Percentiles rank a stretch among this genome's conserved stretches.
Evolutionary conservation across 2,797 vertebrate species (phyloP).

Genomic region (Chaunax sp.): DNA sequence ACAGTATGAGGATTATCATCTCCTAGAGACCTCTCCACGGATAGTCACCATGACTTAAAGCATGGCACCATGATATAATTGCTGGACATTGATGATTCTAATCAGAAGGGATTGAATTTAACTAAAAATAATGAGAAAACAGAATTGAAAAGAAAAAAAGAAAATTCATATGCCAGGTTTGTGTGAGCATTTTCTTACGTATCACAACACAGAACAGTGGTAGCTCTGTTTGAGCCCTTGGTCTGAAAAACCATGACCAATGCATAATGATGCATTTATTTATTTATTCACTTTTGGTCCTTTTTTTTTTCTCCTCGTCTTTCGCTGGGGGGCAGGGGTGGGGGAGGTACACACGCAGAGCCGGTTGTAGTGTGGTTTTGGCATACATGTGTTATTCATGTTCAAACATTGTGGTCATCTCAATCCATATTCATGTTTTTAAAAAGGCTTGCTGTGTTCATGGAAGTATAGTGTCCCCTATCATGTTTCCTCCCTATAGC

Average conservation of each 20-base stretch:
- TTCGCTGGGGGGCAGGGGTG: conserved; percentile 46
- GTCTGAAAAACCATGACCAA: conserved; percentile 75
- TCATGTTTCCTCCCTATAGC: conserved; percentile 74
- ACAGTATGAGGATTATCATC: background rate
- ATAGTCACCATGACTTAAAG: conserved; percentile 50
- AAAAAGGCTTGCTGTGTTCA: conserved; percentile 71
- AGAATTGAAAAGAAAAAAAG: conserved; percentile 40
- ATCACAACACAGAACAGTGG: conserved; percentile 72
- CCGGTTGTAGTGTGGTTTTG: conserved; percentile 78
- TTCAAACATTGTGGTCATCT: conserved; percentile 83
- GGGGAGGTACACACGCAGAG: conserved; percentile 62
- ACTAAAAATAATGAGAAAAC: conserved; percentile 62
- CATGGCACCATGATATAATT: conserved; percentile 59
- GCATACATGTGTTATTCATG: conserved; percentile 84
- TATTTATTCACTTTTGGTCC: conserved; percentile 69
- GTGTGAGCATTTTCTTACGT: conserved; percentile 52
- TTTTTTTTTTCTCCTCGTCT: conserved; percentile 29
- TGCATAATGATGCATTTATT: conserved; percentile 81
- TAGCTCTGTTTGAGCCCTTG: conserved; percentile 68
- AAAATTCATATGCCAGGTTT: conserved; percentile 28
- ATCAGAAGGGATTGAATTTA: conserved; percentile 60
- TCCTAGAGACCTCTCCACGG: conserved; percentile 15
- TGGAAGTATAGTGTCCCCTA: conserved; percentile 74
- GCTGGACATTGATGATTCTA: conserved; percentile 62
- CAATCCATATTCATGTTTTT: conserved; percentile 83